phyloP scores from a whole-genome alignment of 2,113 vertebrate genomes.

The Dryoscopus gambensis region DNA sequence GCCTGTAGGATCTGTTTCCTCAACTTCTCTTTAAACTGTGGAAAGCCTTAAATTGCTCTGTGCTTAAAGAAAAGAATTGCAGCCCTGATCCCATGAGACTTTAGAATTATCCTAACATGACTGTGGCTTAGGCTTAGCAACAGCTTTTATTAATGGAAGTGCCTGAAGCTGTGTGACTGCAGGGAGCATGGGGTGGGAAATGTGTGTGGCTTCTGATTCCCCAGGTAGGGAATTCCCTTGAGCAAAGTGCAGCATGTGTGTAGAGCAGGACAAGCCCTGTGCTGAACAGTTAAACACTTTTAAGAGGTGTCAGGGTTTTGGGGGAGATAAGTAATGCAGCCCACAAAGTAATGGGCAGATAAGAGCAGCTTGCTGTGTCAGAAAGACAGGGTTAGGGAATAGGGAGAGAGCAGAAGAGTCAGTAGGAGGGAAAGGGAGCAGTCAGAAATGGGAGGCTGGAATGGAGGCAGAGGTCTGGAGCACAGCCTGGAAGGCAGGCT shows the following conservation, averaged over 20 bases:
- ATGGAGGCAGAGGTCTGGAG: slow-evolving; percentile 26
- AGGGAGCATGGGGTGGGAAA: background rate
- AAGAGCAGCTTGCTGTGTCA: background rate
- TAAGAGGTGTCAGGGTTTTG: background rate
- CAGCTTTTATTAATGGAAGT: slow-evolving; percentile 51
- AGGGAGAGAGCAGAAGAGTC: background rate
- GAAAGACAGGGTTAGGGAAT: background rate
- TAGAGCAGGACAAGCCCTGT: background rate
- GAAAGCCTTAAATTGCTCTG: slow-evolving; percentile 15
- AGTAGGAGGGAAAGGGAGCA: background rate
- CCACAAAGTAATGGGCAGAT: background rate
- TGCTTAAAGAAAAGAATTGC: slow-evolving; percentile 3
- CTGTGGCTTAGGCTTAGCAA: slow-evolving; percentile 59
- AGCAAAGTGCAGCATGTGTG: fast-evolving
- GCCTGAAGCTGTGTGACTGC: slow-evolving; percentile 5
- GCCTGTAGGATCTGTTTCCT: background rate
- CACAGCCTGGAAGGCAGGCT: slow-evolving; percentile 17
- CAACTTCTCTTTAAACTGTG: background rate
- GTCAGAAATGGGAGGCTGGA: background rate
- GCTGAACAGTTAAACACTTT: background rate
- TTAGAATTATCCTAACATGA: background rate
- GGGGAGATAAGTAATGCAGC: background rate
- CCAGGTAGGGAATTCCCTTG: background rate
- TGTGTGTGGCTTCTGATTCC: background rate
- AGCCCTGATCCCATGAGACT: background rate